Evolutionary conservation across 2,113 vertebrate genomes (phyloP).

Genomic region (Pampusana beccarii): DNA sequence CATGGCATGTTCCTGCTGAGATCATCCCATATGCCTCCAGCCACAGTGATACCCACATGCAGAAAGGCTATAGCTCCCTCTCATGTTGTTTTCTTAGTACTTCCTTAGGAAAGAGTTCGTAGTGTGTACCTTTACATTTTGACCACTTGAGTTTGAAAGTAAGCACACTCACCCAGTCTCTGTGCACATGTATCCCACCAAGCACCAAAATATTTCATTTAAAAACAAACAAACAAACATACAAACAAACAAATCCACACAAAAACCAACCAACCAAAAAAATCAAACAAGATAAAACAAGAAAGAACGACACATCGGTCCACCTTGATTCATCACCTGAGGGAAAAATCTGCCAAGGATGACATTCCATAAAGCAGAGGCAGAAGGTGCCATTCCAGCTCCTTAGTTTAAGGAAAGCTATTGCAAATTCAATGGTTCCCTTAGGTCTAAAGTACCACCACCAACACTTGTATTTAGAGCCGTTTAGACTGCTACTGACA

Average conservation of each 20-base stretch:
- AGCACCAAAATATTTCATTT: not conserved
- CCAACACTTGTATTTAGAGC: not conserved
- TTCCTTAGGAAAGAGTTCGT: not conserved
- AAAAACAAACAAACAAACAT: not conserved
- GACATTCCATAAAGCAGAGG: not conserved
- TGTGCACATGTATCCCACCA: accelerated
- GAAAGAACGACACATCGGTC: not conserved
- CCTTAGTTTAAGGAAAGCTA: not conserved
- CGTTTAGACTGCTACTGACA: not conserved
- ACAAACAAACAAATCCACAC: not conserved
- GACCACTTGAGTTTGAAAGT: not conserved
- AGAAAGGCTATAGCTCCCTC: not conserved
- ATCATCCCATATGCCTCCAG: accelerated
- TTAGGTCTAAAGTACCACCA: not conserved
- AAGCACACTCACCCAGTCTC: accelerated
- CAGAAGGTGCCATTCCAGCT: not conserved
- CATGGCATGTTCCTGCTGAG: not conserved
- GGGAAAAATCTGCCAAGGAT: not conserved
- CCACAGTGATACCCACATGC: not conserved
- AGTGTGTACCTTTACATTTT: not conserved
- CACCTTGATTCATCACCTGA: not conserved
- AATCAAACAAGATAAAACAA: not conserved
- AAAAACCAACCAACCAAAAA: not conserved
- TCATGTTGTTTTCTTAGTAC: not conserved
- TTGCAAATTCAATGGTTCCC: not conserved